Evolutionary conservation across 2,888 invertebrate genomes (phyloP).

Genomic region (Polia nebulosa): DNA sequence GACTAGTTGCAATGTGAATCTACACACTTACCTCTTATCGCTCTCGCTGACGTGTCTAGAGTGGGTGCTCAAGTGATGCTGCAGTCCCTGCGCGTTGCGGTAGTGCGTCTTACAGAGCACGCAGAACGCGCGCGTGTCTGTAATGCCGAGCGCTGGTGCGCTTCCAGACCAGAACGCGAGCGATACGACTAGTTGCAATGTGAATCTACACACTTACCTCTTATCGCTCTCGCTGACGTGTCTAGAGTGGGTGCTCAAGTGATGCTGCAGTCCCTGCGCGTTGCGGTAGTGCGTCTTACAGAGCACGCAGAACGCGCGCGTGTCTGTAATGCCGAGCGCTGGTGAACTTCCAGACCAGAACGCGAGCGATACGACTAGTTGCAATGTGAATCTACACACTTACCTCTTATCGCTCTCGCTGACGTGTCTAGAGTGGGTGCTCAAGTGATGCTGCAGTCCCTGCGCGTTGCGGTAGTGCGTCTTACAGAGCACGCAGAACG

Average conservation of each 20-base stretch:
- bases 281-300: slow-evolving; percentile 72
- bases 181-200: slow-evolving; percentile 74
- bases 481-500: slow-evolving; percentile 70
- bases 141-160: slow-evolving; percentile 61
- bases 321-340: slow-evolving; percentile 30
- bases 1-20: slow-evolving; percentile 73
- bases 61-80: slow-evolving; percentile 76
- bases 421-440: slow-evolving; percentile 76
- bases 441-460: slow-evolving; percentile 73
- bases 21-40: slow-evolving; percentile 72
- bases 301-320: slow-evolving; percentile 68
- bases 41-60: slow-evolving; percentile 73
- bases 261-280: slow-evolving; percentile 68
- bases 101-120: slow-evolving; percentile 71
- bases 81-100: slow-evolving; percentile 65
- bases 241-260: slow-evolving; percentile 75
- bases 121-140: slow-evolving; percentile 66
- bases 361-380: slow-evolving; percentile 73
- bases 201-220: slow-evolving; percentile 70
- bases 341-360: slow-evolving; percentile 71
- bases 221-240: slow-evolving; percentile 73
- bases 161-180: slow-evolving; percentile 71
- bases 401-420: slow-evolving; percentile 67
- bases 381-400: slow-evolving; percentile 69
- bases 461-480: slow-evolving; percentile 71